Percentiles rank a stretch among this genome's conserved stretches.
Conservation (phyloP, 2,113 vertebrate genomes). For the Mirza zaza region DNA sequence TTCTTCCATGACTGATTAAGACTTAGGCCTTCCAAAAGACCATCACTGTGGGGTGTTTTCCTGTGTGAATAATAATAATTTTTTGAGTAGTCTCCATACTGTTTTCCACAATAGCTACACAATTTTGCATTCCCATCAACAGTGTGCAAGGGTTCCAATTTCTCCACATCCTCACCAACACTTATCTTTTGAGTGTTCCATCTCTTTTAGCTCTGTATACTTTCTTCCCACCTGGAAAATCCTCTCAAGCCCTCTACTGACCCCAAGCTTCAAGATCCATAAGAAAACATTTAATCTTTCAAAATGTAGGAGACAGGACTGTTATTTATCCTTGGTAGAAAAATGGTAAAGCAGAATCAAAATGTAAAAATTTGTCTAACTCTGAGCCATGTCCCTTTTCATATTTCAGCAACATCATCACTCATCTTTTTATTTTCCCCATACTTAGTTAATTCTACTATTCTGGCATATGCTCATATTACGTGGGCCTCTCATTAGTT, state of each 20-base stretch:
- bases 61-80: background rate
- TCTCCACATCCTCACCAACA: background rate
- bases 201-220: background rate
- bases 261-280: background rate
- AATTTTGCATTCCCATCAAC: background rate
- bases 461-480: background rate
- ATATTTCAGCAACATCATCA: background rate
- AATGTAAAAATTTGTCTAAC: background rate
- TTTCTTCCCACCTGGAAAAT: background rate
- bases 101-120: background rate
- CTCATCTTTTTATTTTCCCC: background rate
- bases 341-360: background rate
- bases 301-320: background rate
- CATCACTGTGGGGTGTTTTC: background rate
- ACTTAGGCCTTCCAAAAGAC: constrained; percentile 24
- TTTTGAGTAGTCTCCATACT: too few relatives aligned
- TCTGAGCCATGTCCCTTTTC: background rate
- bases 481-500: background rate
- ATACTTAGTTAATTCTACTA: background rate
- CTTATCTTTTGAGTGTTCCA: background rate
- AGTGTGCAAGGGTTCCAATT: background rate
- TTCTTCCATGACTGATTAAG: background rate
- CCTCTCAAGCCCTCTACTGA: background rate
- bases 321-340: background rate
- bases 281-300: background rate